These are phyloP conservation scores for Nothocercus nigrocapillus DNA, from an alignment of 2,113 vertebrate genomes.

Conservation along the genomic window DNA sequence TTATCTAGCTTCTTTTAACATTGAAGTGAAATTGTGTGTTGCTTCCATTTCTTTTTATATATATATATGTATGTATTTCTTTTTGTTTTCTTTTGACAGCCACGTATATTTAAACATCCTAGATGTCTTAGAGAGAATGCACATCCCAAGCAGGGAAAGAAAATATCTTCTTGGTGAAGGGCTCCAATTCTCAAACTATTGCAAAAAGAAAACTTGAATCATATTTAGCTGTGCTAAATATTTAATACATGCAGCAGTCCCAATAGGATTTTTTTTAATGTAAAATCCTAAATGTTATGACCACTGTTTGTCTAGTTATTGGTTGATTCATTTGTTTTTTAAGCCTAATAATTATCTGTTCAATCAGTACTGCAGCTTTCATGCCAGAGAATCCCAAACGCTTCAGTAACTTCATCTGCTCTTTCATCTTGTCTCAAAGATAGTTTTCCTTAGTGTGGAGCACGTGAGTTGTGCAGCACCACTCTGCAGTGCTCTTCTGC, in stretches of 20 bases:
- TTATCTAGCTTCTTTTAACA: not conserved
- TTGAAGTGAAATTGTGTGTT: not conserved
- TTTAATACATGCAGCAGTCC: not conserved
- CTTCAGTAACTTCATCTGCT: not conserved
- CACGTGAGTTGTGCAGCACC: not conserved
- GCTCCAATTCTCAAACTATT: not conserved
- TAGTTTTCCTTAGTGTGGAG: not conserved
- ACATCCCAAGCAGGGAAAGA: not conserved
- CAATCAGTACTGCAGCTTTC: not conserved
- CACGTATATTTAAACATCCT: not conserved
- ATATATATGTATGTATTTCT: no score
- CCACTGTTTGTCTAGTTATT: not conserved
- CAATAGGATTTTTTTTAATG: not conserved
- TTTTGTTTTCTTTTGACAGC: not conserved
- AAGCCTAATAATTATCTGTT: not conserved
- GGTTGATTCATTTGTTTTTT: not conserved
- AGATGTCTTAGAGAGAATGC: not conserved
- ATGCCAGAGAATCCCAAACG: not conserved
- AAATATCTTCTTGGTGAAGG: not conserved
- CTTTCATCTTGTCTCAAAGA: not conserved
- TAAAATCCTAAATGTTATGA: not conserved
- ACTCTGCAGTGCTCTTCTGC: accelerated
- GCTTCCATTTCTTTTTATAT: not conserved
- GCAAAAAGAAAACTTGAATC: not conserved
- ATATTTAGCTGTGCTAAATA: not conserved